Evolutionary conservation across 2,113 vertebrate genomes (phyloP), one percentile per base, ranked within the genome.

Genomic region (Carassius auratus): DNA sequence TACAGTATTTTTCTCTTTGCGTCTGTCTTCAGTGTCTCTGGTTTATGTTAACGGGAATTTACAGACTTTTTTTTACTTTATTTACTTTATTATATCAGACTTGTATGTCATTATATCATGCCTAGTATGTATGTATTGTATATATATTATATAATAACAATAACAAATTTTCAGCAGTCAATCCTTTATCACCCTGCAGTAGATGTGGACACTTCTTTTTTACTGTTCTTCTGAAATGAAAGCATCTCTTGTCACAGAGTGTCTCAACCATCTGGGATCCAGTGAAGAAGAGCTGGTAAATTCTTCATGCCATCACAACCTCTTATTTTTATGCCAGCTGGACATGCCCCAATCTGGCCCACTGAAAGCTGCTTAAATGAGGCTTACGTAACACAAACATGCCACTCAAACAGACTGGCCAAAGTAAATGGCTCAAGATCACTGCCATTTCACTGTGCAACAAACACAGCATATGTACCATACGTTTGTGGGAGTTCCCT

Each of bases 341-440:
- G 81, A 45, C 19, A 52, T 74, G 38, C 78, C 52, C 45, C 62
- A 73, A 81, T 86, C 76, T 84, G 57, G 69, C 50, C 68, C 61
- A 26, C 57, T 17, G 88, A 91, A 92, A 94, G 91, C 92, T 89
- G 91, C 91, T 94, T 93, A 93, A 85, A 64, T 38, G 81, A 69
- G 86, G 61, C 59, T 94, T 93, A 92, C 30, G 75, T 91, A 92
- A 94, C 86, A 77, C 81, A 80, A 83, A 68, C 90, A 59, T 57
- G 82, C 42, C 57, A 50, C 73, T 86, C 52, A 78, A 87, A 88
- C 83, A 71, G 84, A 80, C 30, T 84, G 81, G 84, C 83, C 15
- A 66, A 82, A 57, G 77, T 85, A 76, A 85, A 69, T 1, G 13
- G 33, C 61, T 33, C 33, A 33, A 69, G 30, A 33, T 62, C 45